A percentile compares a stretch with the other conserved stretches of the same genome.
These are phyloP conservation scores for Bombyx mandarina DNA, from an alignment of 1,140 invertebrate genomes.

Conservation along the genomic window DNA sequence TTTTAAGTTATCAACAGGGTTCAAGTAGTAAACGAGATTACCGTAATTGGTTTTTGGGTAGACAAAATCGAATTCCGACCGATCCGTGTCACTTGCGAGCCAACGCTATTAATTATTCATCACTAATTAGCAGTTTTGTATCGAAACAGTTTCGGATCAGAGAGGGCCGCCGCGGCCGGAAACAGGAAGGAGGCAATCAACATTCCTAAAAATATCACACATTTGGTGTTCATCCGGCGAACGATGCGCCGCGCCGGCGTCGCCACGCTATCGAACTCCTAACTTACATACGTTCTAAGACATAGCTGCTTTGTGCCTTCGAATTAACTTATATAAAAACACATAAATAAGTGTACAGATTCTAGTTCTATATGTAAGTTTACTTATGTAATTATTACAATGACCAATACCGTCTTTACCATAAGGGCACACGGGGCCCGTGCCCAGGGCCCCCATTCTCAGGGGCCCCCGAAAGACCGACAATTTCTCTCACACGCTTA, in stretches of 20 bases:
- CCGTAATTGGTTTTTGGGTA: slow-evolving; percentile 1
- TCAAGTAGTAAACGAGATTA: no score
- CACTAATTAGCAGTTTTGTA: slow-evolving; percentile 57
- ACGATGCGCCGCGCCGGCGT: slow-evolving; percentile 16
- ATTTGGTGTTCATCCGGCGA: slow-evolving; percentile 64
- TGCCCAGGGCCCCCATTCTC: no score
- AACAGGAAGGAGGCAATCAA: slow-evolving; percentile 67
- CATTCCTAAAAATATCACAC: slow-evolving; percentile 67
- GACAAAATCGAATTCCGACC: slow-evolving; percentile 25
- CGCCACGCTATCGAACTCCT: slow-evolving; percentile 3
- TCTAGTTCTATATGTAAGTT: no score
- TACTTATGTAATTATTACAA: no score
- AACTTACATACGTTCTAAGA: not conserved
- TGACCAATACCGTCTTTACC: no score
- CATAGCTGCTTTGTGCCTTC: no score
- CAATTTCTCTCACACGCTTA: no score
- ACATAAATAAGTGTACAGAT: no score
- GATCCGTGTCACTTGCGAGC: slow-evolving; percentile 33
- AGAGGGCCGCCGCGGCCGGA: slow-evolving; percentile 42
- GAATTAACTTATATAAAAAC: no score
- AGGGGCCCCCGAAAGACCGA: no score
- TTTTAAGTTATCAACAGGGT: no score
- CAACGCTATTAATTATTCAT: slow-evolving; percentile 54
- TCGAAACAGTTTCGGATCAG: slow-evolving; percentile 22
- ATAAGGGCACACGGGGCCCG: no score